Evolutionary conservation across 2,888 invertebrate species (phyloP).

Genomic region (Gryllus longicercus): DNA sequence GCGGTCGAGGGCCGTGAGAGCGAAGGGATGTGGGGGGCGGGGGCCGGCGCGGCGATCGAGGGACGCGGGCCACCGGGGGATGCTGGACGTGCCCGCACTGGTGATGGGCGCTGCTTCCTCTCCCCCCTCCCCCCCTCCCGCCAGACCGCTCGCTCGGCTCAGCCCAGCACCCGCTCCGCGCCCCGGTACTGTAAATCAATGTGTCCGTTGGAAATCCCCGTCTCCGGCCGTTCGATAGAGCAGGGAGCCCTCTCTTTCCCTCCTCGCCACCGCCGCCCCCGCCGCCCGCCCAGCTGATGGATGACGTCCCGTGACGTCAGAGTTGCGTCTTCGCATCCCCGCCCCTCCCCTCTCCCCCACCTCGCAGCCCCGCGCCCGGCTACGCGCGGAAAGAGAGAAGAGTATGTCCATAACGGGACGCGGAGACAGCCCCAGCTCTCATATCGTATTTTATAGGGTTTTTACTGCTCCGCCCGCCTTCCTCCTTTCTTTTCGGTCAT

Average conservation of each 20-base stretch:
- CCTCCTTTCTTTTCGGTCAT: too few relatives aligned
- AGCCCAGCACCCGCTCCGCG: not conserved
- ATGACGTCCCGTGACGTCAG: slow-evolving; percentile 17
- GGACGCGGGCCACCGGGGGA: not conserved
- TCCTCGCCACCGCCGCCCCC: not conserved
- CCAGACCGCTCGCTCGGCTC: not conserved
- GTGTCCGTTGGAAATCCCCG: not conserved
- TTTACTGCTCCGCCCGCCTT: not conserved
- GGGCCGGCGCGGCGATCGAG: not conserved
- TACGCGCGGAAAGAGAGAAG: not conserved
- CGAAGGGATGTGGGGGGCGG: not conserved
- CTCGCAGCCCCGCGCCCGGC: not conserved
- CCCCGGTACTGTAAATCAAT: slow-evolving; percentile 4
- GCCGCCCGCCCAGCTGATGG: not conserved
- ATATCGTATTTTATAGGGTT: not conserved
- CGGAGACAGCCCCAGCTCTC: not conserved
- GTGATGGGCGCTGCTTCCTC: not conserved
- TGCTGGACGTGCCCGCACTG: not conserved
- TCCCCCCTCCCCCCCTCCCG: not conserved
- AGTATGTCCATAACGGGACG: not conserved
- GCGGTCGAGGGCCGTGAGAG: too few relatives aligned
- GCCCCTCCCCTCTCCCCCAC: not conserved
- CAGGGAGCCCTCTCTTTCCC: not conserved
- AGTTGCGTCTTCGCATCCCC: not conserved
- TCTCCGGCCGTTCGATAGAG: not conserved